Conservation (phyloP, 2,888 invertebrate genomes). For the Oeneis ivallda region DNA sequence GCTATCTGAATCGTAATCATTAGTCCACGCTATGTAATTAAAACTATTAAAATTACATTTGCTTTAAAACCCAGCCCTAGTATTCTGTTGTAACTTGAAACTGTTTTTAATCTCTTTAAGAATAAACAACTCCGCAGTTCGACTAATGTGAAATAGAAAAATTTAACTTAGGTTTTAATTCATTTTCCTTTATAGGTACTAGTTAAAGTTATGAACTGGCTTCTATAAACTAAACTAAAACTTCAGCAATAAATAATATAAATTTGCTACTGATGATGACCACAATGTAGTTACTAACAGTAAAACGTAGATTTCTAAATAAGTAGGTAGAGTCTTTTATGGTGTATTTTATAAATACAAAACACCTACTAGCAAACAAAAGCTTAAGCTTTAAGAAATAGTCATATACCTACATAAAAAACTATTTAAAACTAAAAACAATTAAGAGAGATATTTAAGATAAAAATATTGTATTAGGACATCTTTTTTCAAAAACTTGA, state of each 20-base stretch:
- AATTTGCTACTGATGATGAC: too few relatives aligned
- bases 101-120: slow-evolving; percentile 21
- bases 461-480: too few relatives aligned
- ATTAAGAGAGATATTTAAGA: too few relatives aligned
- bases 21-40: slow-evolving; percentile 60
- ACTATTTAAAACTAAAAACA: too few relatives aligned
- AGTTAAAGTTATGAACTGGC: too few relatives aligned
- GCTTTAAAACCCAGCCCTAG: slow-evolving; percentile 44
- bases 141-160: neutral
- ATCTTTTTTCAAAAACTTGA: too few relatives aligned
- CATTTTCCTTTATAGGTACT: too few relatives aligned
- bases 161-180: too few relatives aligned
- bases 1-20: slow-evolving; percentile 52
- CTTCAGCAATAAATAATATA: too few relatives aligned
- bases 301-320: neutral
- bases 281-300: neutral
- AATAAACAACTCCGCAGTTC: neutral
- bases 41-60: slow-evolving; percentile 78
- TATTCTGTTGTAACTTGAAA: slow-evolving; percentile 16
- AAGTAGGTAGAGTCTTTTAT: too few relatives aligned
- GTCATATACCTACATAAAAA: too few relatives aligned
- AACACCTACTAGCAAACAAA: neutral
- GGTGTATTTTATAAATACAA: neutral
- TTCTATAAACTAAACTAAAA: too few relatives aligned
- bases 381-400: neutral